Conservation (phyloP, 2,888 invertebrate species). For the Cylindroiulus punctatus region DNA sequence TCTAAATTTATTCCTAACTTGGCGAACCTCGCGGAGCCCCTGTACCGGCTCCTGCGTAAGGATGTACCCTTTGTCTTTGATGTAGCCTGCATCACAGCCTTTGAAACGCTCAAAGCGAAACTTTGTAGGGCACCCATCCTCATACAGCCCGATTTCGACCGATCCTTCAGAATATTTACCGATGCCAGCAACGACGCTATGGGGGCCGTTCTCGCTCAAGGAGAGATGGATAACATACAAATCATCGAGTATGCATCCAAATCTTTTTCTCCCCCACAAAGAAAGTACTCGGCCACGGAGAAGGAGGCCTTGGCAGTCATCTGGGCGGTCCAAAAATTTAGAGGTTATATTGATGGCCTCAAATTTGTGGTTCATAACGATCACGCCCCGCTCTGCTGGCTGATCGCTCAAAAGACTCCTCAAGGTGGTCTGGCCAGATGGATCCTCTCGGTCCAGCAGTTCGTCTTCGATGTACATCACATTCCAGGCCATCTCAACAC, state of each 20-base stretch:
- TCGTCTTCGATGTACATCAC: neutral
- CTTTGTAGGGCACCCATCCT: neutral
- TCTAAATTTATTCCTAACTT: neutral
- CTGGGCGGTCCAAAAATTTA: neutral
- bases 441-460: neutral
- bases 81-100: neutral
- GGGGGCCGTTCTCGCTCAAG: neutral
- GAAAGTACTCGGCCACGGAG: neutral
- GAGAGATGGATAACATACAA: no score
- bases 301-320: neutral
- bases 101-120: neutral
- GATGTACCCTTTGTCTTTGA: neutral
- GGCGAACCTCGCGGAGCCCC: neutral
- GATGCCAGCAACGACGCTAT: neutral
- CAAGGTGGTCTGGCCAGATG: neutral
- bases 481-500: neutral
- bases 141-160: neutral
- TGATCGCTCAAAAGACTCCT: neutral
- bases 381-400: neutral
- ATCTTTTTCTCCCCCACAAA: neutral
- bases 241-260: neutral
- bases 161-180: neutral
- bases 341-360: neutral
- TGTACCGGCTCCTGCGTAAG: neutral
- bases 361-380: neutral